Evolutionary conservation across 2,113 vertebrate species (phyloP).

Genomic region (Phalacrocorax carbo): DNA sequence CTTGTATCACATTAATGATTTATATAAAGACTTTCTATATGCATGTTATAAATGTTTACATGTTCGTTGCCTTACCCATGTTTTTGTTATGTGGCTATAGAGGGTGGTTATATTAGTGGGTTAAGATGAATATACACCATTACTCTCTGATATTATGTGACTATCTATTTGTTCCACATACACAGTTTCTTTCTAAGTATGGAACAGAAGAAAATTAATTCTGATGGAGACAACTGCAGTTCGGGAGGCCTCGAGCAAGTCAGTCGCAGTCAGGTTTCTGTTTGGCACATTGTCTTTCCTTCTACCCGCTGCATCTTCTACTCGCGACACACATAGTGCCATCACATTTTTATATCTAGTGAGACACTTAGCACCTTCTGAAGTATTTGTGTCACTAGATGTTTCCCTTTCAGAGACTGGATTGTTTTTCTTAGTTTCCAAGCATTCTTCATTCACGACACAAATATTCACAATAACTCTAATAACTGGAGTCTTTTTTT

Average conservation of each 20-base stretch:
- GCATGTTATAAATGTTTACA: neutral
- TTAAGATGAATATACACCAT: neutral
- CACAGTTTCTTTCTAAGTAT: neutral
- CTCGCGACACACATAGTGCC: rapidly evolving
- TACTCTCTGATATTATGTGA: neutral
- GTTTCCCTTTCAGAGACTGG: neutral
- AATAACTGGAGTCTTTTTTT: neutral
- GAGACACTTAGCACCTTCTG: neutral
- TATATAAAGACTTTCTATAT: neutral
- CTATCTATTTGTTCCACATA: neutral
- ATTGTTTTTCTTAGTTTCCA: neutral
- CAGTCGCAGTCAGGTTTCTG: rapidly evolving
- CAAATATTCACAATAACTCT: neutral
- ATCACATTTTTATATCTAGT: neutral
- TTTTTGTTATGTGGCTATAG: neutral
- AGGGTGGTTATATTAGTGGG: neutral
- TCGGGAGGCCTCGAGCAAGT: neutral
- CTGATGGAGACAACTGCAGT: neutral
- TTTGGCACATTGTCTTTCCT: neutral
- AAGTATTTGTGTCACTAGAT: neutral
- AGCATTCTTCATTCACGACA: neutral
- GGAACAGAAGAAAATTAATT: neutral
- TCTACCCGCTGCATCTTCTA: neutral
- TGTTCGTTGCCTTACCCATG: neutral
- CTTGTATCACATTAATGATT: neutral